phyloP scores from a whole-genome alignment of 2,888 invertebrate species.

The Eumerus sabulonum region DNA sequence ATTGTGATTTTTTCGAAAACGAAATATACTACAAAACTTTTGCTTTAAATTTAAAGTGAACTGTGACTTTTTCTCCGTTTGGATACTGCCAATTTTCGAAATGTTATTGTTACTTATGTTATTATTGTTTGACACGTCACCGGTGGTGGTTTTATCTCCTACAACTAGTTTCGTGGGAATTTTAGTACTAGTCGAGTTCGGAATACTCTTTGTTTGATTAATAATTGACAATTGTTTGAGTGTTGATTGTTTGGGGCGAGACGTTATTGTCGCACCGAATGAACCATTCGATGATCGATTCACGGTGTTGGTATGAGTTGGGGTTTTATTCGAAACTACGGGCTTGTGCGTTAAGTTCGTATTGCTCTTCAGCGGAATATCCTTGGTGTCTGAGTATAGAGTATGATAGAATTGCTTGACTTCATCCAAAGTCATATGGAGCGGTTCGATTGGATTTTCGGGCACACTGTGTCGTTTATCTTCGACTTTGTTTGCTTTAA shows the following conservation, averaged over 20 bases:
- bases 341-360: constrained; percentile 52
- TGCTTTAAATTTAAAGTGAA: constrained; percentile 89
- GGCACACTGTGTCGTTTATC: constrained; percentile 86
- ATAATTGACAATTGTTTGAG: constrained; percentile 57
- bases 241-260: constrained; percentile 58
- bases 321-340: constrained; percentile 48
- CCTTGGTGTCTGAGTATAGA: constrained; percentile 82
- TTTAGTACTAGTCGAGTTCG: constrained; percentile 65
- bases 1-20: constrained; percentile 81
- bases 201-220: constrained; percentile 59
- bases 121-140: constrained; percentile 70
- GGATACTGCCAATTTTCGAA: constrained; percentile 72
- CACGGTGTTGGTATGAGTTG: constrained; percentile 53
- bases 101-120: constrained; percentile 71
- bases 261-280: constrained; percentile 55
- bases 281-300: constrained; percentile 57
- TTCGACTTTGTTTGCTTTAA: constrained; percentile 69
- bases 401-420: constrained; percentile 91
- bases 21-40: constrained; percentile 91
- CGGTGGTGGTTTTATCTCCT: constrained; percentile 56
- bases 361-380: constrained; percentile 56
- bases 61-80: constrained; percentile 83
- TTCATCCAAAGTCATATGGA: constrained; percentile 91
- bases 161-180: constrained; percentile 63
- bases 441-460: constrained; percentile 84